These are phyloP conservation scores for Tigriopus japonicus DNA, from an alignment of 1,140 invertebrate genomes.

Conservation along the genomic window DNA sequence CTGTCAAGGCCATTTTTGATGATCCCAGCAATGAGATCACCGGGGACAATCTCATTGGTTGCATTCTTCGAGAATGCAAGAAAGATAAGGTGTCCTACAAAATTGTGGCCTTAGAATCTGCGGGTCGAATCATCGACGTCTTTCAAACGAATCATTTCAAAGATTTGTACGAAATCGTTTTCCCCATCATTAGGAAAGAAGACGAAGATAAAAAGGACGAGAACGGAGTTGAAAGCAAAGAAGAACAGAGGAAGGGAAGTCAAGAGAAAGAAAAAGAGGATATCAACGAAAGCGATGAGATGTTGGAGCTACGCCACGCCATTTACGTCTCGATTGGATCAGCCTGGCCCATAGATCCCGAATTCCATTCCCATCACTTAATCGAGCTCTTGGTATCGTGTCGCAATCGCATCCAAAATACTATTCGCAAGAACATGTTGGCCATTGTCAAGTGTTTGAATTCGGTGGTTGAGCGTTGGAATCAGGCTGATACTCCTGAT, in stretches of 20 bases:
- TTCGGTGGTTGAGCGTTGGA: neutral
- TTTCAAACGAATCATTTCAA: constrained; percentile 6
- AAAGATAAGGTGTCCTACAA: constrained; percentile 9
- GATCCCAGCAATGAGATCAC: constrained; percentile 44
- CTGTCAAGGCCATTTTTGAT: constrained; percentile 16
- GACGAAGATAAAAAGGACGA: constrained; percentile 6
- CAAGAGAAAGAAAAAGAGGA: neutral
- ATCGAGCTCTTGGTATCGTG: neutral
- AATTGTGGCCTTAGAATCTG: constrained; percentile 7
- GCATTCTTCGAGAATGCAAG: constrained; percentile 3
- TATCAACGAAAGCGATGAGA: neutral
- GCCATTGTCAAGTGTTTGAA: neutral
- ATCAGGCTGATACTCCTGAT: neutral
- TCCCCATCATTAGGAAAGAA: neutral
- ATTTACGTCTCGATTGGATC: neutral
- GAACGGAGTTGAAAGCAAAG: neutral
- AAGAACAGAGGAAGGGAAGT: neutral
- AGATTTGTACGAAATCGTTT: constrained; percentile 5
- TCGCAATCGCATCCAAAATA: neutral
- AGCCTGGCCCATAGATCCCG: constrained; percentile 8
- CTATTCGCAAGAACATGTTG: constrained; percentile 7
- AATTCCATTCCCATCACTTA: neutral
- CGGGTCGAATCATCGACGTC: neutral
- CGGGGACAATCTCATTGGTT: constrained; percentile 55
- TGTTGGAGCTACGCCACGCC: neutral